phyloP scores from a whole-genome alignment of 2,888 invertebrate species.

The Deilephila porcellus region DNA sequence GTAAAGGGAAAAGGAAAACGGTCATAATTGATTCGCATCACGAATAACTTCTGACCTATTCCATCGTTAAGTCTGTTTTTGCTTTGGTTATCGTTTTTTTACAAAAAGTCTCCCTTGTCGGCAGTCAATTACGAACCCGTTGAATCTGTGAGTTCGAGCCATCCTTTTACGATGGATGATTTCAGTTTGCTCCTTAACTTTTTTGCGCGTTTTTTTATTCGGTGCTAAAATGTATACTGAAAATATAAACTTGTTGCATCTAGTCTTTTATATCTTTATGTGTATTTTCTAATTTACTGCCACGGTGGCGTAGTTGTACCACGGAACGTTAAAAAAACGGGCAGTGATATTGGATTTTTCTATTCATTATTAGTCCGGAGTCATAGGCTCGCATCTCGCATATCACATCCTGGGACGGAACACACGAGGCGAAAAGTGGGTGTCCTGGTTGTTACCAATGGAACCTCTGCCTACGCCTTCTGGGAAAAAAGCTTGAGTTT shows the following conservation, averaged over 20 bases:
- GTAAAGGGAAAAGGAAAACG: conserved; percentile 22
- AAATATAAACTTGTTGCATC: background rate
- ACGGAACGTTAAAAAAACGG: too few species aligned
- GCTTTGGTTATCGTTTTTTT: conserved; percentile 11
- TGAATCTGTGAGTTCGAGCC: conserved; percentile 1
- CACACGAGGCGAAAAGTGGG: too few species aligned
- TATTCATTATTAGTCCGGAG: too few species aligned
- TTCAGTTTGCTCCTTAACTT: background rate
- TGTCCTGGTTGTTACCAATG: too few species aligned
- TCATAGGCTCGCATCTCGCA: too few species aligned
- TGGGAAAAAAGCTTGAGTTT: too few species aligned
- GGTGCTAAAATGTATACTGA: background rate
- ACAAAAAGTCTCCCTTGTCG: conserved; percentile 4
- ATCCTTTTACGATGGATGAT: background rate
- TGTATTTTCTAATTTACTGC: too few species aligned
- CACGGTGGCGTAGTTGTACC: too few species aligned
- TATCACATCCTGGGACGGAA: too few species aligned
- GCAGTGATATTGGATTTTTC: too few species aligned
- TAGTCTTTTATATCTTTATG: too few species aligned
- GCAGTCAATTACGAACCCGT: conserved; percentile 17
- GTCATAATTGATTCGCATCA: conserved; percentile 42
- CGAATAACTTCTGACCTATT: conserved; percentile 40
- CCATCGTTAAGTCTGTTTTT: conserved; percentile 26
- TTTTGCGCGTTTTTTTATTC: background rate
- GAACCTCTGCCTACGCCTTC: too few species aligned